Percentiles rank a stretch among this genome's conserved stretches.
These are phyloP conservation scores for Phyllotreta striolata DNA, from an alignment of 2,888 invertebrate species.

Conservation along the genomic window DNA sequence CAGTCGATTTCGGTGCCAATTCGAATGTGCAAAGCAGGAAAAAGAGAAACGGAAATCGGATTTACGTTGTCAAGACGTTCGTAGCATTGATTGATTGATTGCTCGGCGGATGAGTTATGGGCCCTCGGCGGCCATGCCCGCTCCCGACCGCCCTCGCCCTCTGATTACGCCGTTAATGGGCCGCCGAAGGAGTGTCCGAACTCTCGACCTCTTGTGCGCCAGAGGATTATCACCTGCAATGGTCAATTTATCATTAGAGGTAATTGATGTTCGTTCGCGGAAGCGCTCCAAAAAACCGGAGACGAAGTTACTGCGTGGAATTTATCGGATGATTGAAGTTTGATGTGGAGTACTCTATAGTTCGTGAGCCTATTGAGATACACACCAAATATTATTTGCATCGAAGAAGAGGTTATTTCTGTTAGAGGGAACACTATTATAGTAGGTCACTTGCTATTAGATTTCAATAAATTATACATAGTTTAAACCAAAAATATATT, in stretches of 20 bases:
- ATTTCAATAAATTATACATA: no score
- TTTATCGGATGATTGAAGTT: no score
- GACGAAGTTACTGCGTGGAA: no score
- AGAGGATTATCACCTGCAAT: constrained; percentile 52
- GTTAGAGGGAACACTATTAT: no score
- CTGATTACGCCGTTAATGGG: constrained; percentile 56
- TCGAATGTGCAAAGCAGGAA: constrained; percentile 38
- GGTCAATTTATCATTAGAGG: constrained; percentile 48
- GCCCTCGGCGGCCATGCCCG: constrained; percentile 44
- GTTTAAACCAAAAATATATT: no score
- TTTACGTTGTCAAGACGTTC: constrained; percentile 59
- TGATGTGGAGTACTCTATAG: no score
- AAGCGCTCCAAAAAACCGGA: no score
- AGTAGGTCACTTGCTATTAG: no score
- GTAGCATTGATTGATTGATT: constrained; percentile 61
- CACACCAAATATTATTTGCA: no score
- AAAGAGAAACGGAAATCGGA: constrained; percentile 55
- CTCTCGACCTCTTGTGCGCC: constrained; percentile 43
- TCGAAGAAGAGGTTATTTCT: no score
- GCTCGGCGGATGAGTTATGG: constrained; percentile 60
- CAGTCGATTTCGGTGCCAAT: no score
- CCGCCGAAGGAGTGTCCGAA: constrained; percentile 54
- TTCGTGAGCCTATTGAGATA: no score
- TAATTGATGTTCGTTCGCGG: constrained; percentile 22
- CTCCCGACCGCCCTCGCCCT: constrained; percentile 43